Evolutionary conservation across 2,797 vertebrate species (phyloP).

Genomic region (Paratrypauchen microcephalus): DNA sequence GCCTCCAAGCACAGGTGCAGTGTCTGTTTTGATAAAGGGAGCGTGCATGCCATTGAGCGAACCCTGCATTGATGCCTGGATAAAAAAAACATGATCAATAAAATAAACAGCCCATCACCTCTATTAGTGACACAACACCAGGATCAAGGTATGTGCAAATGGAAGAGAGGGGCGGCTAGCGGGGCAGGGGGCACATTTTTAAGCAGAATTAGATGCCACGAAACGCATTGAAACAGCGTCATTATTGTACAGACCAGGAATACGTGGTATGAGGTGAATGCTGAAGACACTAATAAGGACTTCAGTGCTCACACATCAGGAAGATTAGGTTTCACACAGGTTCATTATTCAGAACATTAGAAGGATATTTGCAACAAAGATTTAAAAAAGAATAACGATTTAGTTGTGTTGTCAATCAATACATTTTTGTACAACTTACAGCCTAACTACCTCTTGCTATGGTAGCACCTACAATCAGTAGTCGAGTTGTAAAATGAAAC

Average conservation of each 20-base stretch:
- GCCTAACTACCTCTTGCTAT: no score
- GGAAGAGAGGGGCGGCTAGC: conserved; percentile 50
- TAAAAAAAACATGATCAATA: conserved; percentile 77
- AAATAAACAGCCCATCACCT: conserved; percentile 77
- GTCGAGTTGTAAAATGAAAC: no score
- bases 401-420: not conserved
- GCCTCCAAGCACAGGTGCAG: conserved; percentile 71
- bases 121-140: conserved; percentile 73
- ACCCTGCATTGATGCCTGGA: conserved; percentile 71
- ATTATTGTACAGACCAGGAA: conserved; percentile 56
- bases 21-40: conserved; percentile 70
- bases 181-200: conserved; percentile 45
- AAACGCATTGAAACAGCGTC: conserved; percentile 50
- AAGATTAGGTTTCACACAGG: conserved; percentile 34
- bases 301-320: conserved; percentile 37
- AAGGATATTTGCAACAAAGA: no score
- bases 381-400: not conserved
- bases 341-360: not conserved
- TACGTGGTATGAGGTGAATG: conserved; percentile 48
- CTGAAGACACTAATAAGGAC: conserved; percentile 35
- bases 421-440: not conserved
- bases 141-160: conserved; percentile 73
- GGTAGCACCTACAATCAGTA: no score
- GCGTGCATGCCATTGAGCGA: conserved; percentile 70
- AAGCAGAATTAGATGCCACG: conserved; percentile 56